Base-by-base conservation (phyloP, 2,888 invertebrate genomes). In the Agrotis ipsilon region DNA sequence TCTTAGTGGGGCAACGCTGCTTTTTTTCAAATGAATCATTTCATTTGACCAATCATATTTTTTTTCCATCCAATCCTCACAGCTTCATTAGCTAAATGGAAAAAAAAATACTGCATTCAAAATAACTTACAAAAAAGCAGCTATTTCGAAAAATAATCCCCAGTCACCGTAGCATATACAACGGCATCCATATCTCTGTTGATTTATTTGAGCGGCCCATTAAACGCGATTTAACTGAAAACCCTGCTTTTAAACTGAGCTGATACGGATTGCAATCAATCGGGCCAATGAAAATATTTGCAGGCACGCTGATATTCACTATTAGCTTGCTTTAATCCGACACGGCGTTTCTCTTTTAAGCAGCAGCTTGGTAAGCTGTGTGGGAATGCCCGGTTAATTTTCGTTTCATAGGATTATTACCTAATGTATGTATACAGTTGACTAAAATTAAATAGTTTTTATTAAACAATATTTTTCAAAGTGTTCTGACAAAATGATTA, bases 221-320 rank as follows among this genome's bases (percentile, higher is more conserved):
- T 85, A 85, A 86, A 83, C 76, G 61, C 85, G 85, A 85, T 86
- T 87, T 85, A 87, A 87, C 87, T 73, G 82, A 80, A 83, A 85
- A 69, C 78, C 80, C 75, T 64, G 82, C 78, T 84, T 84, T 79
- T 81, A 86, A 81, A 74, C 80, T 77, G 78, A 75, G 73, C 81
- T 75, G 72, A 81, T 72, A 80, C 81, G 79, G 75, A 86, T 83
- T 77, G 85, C 84, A 86, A 85, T 86, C 84, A 82, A 85, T 86
- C 82, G 80, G 72, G 73, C 75, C 79, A 80, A 76, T 83, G 74
- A 76, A 82, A 85, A 86, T 80, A 76, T 87, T 82, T 81, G 69
- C 71, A 69, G 32, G 61, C n/a, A 62, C 55, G 45, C 49, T 68
- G 70, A 66, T 74, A 57, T 54, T 46, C 48, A 46, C 59, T 64